Base-by-base conservation (phyloP, 2,113 vertebrate genomes). In the Neoarius graeffei region DNA sequence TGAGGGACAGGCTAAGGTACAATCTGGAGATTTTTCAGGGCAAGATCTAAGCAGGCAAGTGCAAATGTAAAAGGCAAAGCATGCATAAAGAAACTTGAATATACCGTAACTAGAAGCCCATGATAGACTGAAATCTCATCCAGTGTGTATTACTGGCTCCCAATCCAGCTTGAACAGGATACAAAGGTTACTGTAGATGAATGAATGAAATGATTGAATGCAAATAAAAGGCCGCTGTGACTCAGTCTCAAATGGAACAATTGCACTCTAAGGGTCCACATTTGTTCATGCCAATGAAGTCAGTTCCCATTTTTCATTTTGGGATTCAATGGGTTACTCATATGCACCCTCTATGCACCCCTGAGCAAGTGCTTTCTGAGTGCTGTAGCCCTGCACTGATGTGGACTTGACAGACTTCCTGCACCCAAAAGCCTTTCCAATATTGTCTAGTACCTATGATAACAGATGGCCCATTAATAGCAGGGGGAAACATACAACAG, bases 261-360 rank as follows among this genome's bases (percentile, higher is more conserved):
- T 48, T 77, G 76, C 13, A 80, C 76, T 27, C 25, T 80, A 27
- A 80, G 52, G 52, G 52, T 80, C 76, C 52, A 27, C 52, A 56
- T 80, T 80, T 80, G 76, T 80, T 56, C 6, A 80, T 80, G 52
- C 52, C 76, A 56, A 56, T 27, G 25, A 56, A 79, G 50, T 54
- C 1, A 54, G 25, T 14, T 80, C n/a, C 25, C 17, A 54, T 80
- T 56, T 80, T 56, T 80, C 25, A 79, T 54, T 79, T 79, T 79
- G 25, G n/a, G n/a, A 56, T 80, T 27, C 52, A 56, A 80, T 56
- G 52, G 25, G 13, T 80, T 80, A 25, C 76, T 56, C 25, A 79
- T 14, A 52, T 23, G 42, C n/a, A 52, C 23, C 48, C 9, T 77
- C 48, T 77, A 52, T 52, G 48, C 23, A 54, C 50, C 76, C 13